phyloP scores from a whole-genome alignment of 2,888 invertebrate genomes.

The Brachyptera putata region DNA sequence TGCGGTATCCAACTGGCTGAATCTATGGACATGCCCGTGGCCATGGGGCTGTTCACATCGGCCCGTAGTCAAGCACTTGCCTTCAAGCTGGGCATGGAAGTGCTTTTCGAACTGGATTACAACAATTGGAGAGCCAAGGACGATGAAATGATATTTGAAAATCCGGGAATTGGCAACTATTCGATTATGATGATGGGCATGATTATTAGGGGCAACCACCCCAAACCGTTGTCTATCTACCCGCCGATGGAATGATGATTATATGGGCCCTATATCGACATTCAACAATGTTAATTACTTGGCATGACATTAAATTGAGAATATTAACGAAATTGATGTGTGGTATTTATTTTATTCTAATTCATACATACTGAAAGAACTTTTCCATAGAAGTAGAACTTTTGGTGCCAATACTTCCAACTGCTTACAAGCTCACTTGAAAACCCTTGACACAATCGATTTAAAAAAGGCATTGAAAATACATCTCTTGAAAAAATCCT shows the following conservation, averaged over 20 bases:
- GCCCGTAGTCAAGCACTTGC: constrained; percentile 37
- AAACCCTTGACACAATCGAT: too few relatives aligned
- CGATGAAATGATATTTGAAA: constrained; percentile 46
- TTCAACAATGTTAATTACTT: too few relatives aligned
- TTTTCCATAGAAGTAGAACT: too few relatives aligned
- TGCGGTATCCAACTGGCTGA: constrained; percentile 36
- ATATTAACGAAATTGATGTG: too few relatives aligned
- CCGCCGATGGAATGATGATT: constrained; percentile 6
- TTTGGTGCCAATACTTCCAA: too few relatives aligned
- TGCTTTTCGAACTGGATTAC: constrained; percentile 45
- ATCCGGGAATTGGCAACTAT: constrained; percentile 51
- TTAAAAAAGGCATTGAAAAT: too few relatives aligned
- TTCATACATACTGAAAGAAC: too few relatives aligned
- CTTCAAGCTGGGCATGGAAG: constrained; percentile 27
- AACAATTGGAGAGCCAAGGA: constrained; percentile 45
- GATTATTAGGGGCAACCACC: constrained; percentile 20
- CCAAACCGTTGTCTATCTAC: background rate
- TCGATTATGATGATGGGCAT: constrained; percentile 40
- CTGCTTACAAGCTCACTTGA: too few relatives aligned
- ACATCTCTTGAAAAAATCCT: too few relatives aligned
- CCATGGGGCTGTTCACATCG: constrained; percentile 40
- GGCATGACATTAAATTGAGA: too few relatives aligned
- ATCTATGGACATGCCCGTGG: constrained; percentile 34
- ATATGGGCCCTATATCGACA: too few relatives aligned
- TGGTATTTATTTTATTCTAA: too few relatives aligned